Percentiles rank a stretch among this genome's conserved stretches.
phyloP scores from a whole-genome alignment of 23 tunicate genomes.

The Ciona savignyi region DNA sequence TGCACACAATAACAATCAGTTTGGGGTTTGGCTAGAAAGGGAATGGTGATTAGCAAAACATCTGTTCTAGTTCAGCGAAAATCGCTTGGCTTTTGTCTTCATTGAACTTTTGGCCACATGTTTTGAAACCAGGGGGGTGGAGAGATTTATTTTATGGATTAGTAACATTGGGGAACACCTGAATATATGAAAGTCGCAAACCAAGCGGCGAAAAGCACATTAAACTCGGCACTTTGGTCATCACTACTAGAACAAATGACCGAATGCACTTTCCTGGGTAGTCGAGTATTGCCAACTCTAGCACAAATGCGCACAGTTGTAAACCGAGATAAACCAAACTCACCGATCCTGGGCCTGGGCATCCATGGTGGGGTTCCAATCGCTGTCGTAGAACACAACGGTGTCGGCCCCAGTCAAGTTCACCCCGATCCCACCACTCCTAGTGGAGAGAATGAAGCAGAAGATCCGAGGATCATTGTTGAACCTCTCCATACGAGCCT shows the following conservation, averaged over 20 bases:
- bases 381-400: slow-evolving; percentile 95
- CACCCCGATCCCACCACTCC: slow-evolving; percentile 98
- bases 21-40: too few relatives aligned
- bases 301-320: too few relatives aligned
- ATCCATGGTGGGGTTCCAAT: slow-evolving; percentile 99
- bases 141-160: too few relatives aligned
- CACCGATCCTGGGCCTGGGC: slow-evolving; percentile 99
- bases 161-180: too few relatives aligned
- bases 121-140: not conserved
- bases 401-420: slow-evolving; percentile 98
- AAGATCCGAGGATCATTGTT: slow-evolving; percentile 92
- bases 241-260: slow-evolving; percentile 18
- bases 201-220: slow-evolving; percentile 1
- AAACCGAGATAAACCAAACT: too few relatives aligned
- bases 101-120: not conserved
- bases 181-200: not conserved
- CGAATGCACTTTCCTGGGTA: too few relatives aligned
- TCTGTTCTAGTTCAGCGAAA: not conserved
- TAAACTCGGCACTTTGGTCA: slow-evolving; percentile 40
- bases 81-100: not conserved
- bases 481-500: slow-evolving; percentile 90
- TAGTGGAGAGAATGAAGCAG: slow-evolving; percentile 94
- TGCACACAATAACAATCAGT: slow-evolving; percentile 10
- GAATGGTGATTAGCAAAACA: too few relatives aligned
- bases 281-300: too few relatives aligned